These are phyloP conservation scores for Dione vanillae DNA, from an alignment of 2,888 invertebrate genomes.

Conservation along the genomic window DNA sequence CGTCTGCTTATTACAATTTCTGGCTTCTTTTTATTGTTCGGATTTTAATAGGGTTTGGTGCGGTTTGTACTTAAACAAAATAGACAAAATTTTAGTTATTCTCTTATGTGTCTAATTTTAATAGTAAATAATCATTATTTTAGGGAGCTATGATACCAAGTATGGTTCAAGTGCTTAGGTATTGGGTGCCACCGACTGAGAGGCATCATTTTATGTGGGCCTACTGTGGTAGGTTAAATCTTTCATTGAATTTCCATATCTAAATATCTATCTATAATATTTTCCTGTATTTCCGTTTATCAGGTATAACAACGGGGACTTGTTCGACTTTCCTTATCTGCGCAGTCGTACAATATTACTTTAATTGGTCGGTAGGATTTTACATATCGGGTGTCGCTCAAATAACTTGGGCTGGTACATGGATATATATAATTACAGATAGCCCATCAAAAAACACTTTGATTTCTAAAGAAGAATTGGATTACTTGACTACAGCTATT, in stretches of 20 bases:
- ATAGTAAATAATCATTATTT: slow-evolving; percentile 25
- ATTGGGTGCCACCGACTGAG: slow-evolving; percentile 79
- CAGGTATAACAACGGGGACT: slow-evolving; percentile 83
- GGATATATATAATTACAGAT: slow-evolving; percentile 85
- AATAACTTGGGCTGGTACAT: slow-evolving; percentile 79
- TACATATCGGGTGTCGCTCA: slow-evolving; percentile 84
- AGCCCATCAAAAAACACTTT: slow-evolving; percentile 85
- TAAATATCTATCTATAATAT: neutral
- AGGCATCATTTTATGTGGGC: slow-evolving; percentile 80
- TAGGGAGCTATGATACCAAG: slow-evolving; percentile 80
- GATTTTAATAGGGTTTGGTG: slow-evolving; percentile 71
- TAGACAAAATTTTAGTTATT: neutral
- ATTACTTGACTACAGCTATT: slow-evolving; percentile 84
- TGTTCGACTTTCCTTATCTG: slow-evolving; percentile 87
- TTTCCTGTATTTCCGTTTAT: neutral
- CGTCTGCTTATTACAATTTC: slow-evolving; percentile 67
- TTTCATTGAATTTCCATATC: neutral
- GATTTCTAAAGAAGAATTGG: slow-evolving; percentile 85
- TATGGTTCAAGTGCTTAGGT: slow-evolving; percentile 75
- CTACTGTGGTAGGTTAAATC: slow-evolving; percentile 65
- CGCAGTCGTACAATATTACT: slow-evolving; percentile 84
- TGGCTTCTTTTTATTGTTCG: slow-evolving; percentile 71
- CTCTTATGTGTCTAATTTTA: neutral
- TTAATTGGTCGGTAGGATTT: slow-evolving; percentile 87
- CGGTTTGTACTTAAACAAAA: slow-evolving; percentile 53